These are phyloP conservation scores for Corythornis madagascariensis DNA, from an alignment of 2,113 vertebrate genomes.

Conservation along the genomic window DNA sequence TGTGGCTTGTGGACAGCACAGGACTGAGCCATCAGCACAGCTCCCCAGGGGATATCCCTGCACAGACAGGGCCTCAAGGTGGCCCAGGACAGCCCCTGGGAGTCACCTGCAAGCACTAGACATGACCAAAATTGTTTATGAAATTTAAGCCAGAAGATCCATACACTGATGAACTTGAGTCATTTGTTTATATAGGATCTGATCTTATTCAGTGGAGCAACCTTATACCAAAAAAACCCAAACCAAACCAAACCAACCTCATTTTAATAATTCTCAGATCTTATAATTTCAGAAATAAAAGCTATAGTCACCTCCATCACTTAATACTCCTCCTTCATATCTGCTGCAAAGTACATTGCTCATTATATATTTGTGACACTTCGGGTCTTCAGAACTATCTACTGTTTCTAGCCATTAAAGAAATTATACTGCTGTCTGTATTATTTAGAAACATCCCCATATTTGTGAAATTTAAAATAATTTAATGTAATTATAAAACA, in stretches of 20 bases:
- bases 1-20: too few species aligned
- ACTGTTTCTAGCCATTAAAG: not conserved
- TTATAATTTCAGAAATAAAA: not conserved
- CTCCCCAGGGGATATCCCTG: too few species aligned
- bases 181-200: not conserved
- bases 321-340: not conserved
- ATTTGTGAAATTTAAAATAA: not conserved
- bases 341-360: not conserved
- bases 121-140: too few species aligned
- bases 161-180: too few species aligned
- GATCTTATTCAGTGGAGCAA: not conserved
- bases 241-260: not conserved
- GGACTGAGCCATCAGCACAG: too few species aligned
- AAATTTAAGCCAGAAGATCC: too few species aligned
- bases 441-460: not conserved
- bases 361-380: not conserved
- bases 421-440: not conserved
- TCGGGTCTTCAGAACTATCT: not conserved
- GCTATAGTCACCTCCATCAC: not conserved
- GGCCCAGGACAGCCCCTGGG: too few species aligned
- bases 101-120: too few species aligned
- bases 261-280: not conserved
- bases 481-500: not conserved
- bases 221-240: accelerated
- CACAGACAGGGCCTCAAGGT: too few species aligned